A percentile compares a stretch with the other conserved stretches of the same genome.
These are phyloP conservation scores for Ranitomeya variabilis DNA, from an alignment of 2,113 vertebrate genomes.

Conservation along the genomic window DNA sequence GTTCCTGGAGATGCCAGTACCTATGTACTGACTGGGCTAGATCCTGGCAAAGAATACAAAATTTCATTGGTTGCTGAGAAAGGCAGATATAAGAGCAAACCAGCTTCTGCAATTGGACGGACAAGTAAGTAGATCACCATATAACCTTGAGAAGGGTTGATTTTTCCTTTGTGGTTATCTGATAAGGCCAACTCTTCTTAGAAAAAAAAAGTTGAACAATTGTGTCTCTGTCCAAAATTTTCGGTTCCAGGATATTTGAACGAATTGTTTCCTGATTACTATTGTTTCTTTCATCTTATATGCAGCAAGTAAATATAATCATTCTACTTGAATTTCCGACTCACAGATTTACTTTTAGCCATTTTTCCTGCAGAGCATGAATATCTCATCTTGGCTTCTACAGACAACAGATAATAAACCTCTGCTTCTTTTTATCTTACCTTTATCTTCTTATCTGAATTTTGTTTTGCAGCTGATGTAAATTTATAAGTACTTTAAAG, in stretches of 20 bases:
- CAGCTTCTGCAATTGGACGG: slow-evolving; percentile 73
- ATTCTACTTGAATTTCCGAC: slow-evolving; percentile 2
- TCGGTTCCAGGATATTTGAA: not conserved
- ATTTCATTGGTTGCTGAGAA: slow-evolving; percentile 84
- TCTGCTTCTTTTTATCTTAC: not conserved
- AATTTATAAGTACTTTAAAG: not conserved
- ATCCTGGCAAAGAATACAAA: slow-evolving; percentile 81
- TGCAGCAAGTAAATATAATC: not conserved
- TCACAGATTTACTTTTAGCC: slow-evolving; percentile 8
- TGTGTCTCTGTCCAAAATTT: not conserved
- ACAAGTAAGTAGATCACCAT: slow-evolving; percentile 78
- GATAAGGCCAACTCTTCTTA: not conserved
- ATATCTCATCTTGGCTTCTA: not conserved
- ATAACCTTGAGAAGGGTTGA: not conserved
- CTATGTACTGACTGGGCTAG: slow-evolving; percentile 74
- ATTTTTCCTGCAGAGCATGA: not conserved
- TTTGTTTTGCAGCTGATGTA: slow-evolving; percentile 20
- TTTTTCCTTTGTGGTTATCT: not conserved
- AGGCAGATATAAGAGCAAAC: slow-evolving; percentile 82
- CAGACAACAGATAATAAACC: slow-evolving; percentile 3
- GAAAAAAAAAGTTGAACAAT: not conserved
- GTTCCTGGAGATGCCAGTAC: slow-evolving; percentile 75
- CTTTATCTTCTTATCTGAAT: not conserved
- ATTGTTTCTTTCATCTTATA: not conserved
- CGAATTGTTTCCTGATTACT: not conserved